Conservation (phyloP, 2,888 invertebrate genomes). For the Thereva nobilitata region DNA sequence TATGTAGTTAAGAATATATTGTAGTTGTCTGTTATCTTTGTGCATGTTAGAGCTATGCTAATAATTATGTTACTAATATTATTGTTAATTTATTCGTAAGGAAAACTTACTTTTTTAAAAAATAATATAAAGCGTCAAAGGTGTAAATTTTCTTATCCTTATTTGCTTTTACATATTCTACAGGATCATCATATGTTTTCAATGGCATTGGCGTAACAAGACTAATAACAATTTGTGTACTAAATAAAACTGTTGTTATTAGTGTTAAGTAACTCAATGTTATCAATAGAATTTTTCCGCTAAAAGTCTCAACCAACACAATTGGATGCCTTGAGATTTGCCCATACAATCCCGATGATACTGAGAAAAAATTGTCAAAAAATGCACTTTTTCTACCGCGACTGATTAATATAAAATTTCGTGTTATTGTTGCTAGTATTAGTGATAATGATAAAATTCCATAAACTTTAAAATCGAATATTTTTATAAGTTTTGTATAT, state of each 20-base stretch:
- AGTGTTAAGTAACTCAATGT: slow-evolving; percentile 1
- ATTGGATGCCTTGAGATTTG: neutral
- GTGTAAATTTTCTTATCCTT: neutral
- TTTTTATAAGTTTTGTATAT: slow-evolving; percentile 4
- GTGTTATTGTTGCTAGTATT: neutral
- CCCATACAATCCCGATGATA: neutral
- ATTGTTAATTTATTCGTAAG: neutral
- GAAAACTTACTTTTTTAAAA: neutral
- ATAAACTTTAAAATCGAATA: slow-evolving; percentile 6
- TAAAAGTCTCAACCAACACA: neutral
- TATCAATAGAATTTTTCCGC: slow-evolving; percentile 1
- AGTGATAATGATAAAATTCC: neutral
- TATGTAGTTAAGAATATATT: neutral
- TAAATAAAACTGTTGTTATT: neutral
- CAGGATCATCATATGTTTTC: neutral
- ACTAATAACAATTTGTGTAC: slow-evolving; percentile 2
- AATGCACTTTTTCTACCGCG: neutral
- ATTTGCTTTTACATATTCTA: slow-evolving; percentile 2
- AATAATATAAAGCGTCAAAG: neutral
- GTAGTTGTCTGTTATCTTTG: neutral
- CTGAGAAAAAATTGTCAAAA: neutral
- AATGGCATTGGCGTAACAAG: neutral
- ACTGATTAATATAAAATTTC: neutral
- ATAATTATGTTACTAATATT: neutral
- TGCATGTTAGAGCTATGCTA: neutral